These are phyloP conservation scores for Idaea biselata DNA, from an alignment of 2,888 invertebrate species.

Conservation along the genomic window DNA sequence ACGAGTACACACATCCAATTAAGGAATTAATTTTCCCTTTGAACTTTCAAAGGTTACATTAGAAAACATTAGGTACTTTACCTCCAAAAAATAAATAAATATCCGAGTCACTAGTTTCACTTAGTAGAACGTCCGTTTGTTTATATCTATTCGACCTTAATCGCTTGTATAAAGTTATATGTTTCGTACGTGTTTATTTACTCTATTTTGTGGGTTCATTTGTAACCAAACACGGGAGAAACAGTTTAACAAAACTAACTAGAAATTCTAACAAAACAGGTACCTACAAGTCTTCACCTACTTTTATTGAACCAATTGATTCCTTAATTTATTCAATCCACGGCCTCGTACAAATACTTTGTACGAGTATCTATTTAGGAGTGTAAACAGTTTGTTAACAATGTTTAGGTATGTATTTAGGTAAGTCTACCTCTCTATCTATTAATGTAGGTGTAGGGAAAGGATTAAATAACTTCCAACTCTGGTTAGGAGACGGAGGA, in stretches of 20 bases:
- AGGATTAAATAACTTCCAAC: too few species aligned
- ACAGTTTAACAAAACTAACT: not conserved
- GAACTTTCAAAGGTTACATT: too few species aligned
- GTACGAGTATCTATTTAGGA: not conserved
- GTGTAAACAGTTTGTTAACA: constrained; percentile 1
- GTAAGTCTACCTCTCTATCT: not conserved
- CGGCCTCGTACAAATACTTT: not conserved
- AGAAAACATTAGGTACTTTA: too few species aligned
- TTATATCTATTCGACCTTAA: not conserved
- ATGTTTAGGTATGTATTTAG: not conserved
- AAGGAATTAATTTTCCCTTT: too few species aligned
- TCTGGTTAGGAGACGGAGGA: too few species aligned
- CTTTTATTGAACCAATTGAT: not conserved
- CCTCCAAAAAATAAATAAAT: not conserved
- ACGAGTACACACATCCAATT: too few species aligned
- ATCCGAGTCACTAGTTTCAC: not conserved
- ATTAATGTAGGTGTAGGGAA: not conserved
- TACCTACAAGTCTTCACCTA: not conserved
- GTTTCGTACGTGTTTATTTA: not conserved
- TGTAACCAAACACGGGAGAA: not conserved
- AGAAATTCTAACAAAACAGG: constrained; percentile 1
- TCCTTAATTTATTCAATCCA: not conserved
- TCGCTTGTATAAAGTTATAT: too few species aligned
- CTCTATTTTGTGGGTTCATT: not conserved
- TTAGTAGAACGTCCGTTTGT: not conserved